These are phyloP conservation scores for Anthrax anthrax DNA, from an alignment of 2,888 invertebrate genomes.

Conservation along the genomic window DNA sequence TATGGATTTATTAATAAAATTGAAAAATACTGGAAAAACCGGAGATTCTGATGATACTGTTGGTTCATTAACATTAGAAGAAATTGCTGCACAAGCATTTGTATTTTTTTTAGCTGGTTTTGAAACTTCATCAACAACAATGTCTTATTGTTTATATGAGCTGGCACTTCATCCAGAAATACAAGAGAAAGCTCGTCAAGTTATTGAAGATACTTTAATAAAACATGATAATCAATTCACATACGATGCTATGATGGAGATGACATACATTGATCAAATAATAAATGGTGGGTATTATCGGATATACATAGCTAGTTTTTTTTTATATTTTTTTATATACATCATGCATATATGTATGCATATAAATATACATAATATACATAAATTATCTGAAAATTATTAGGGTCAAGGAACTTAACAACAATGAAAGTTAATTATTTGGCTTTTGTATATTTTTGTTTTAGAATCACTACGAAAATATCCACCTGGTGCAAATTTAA, in stretches of 20 bases:
- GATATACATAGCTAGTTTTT: background rate
- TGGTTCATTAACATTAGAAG: conserved; percentile 28
- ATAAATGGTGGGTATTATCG: conserved; percentile 34
- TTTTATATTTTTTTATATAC: background rate
- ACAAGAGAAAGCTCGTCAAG: conserved; percentile 34
- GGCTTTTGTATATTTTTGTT: background rate
- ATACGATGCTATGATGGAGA: conserved; percentile 35
- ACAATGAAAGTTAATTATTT: background rate
- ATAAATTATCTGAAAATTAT: too few relatives aligned
- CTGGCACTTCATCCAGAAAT: conserved; percentile 34
- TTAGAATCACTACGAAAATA: conserved; percentile 36
- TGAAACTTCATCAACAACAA: conserved; percentile 38
- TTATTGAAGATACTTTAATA: conserved; percentile 29
- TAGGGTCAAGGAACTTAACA: too few relatives aligned
- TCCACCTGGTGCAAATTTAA: conserved; percentile 29
- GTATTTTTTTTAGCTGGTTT: conserved; percentile 41
- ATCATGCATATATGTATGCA: too few relatives aligned
- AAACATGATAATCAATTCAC: conserved; percentile 30
- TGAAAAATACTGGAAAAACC: conserved; percentile 18
- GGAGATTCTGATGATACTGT: conserved; percentile 2
- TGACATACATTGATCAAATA: conserved; percentile 37
- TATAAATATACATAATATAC: too few relatives aligned
- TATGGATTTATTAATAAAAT: conserved; percentile 38
- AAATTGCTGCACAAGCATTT: conserved; percentile 40
- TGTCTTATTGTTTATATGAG: conserved; percentile 37